Conservation (phyloP, 2,113 vertebrate genomes). For the Scophthalmus maximus region DNA sequence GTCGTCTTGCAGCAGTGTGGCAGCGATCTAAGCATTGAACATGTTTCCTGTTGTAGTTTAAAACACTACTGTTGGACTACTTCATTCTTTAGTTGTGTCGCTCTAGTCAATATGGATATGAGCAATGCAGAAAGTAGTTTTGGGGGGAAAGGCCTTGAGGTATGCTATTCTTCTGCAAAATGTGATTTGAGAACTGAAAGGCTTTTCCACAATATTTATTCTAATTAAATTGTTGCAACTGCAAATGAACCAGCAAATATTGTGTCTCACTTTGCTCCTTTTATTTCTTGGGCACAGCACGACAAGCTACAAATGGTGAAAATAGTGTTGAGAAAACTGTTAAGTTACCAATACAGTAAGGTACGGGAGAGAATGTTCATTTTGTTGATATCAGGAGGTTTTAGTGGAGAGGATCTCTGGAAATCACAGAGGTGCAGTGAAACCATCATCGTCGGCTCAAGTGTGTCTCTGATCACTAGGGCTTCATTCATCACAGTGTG, state of each 20-base stretch:
- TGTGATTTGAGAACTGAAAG: background rate
- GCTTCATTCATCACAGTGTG: constrained; percentile 9
- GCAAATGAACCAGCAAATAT: no score
- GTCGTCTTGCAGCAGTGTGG: background rate
- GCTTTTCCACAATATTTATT: no score
- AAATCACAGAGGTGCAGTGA: constrained; percentile 2
- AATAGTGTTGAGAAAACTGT: no score
- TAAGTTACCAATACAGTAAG: no score
- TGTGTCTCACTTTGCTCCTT: no score
- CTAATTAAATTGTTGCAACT: no score
- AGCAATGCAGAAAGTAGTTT: background rate
- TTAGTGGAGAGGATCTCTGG: background rate
- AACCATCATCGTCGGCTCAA: constrained; percentile 11
- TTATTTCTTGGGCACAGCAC: no score
- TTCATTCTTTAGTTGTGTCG: background rate
- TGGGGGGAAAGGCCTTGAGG: background rate
- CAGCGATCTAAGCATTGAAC: background rate
- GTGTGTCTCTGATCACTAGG: constrained; percentile 4
- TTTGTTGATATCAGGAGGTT: background rate
- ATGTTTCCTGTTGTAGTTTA: no score
- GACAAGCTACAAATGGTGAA: no score
- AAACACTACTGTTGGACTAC: background rate
- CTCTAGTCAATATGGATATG: background rate
- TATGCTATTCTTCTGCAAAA: background rate
- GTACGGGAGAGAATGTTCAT: no score